These are phyloP conservation scores for Globia sparganii DNA, from an alignment of 2,888 invertebrate species.

Conservation along the genomic window DNA sequence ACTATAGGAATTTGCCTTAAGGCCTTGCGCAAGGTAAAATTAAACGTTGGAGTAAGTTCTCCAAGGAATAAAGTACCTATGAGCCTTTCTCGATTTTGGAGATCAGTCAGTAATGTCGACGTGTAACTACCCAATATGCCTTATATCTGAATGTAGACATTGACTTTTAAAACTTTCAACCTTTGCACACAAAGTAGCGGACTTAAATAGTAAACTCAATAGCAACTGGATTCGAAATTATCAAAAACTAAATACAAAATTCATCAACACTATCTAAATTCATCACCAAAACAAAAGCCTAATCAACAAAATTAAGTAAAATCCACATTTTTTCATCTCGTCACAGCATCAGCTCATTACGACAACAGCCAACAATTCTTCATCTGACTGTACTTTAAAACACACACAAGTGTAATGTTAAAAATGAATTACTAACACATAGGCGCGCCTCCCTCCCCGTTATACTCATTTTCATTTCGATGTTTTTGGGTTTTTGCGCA, in stretches of 20 bases:
- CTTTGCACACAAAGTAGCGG: neutral
- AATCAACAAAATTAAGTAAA: slow-evolving; percentile 27
- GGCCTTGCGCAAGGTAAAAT: neutral
- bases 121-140: neutral
- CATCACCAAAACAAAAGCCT: slow-evolving; percentile 10
- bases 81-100: neutral
- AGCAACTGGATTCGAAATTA: neutral
- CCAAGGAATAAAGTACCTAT: no score
- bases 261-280: neutral
- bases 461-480: slow-evolving; percentile 91
- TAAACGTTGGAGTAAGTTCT: neutral
- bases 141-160: no score
- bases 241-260: neutral
- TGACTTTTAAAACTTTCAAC: neutral
- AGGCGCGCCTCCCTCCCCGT: slow-evolving; percentile 80
- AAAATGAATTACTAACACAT: slow-evolving; percentile 91
- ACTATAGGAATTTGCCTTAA: neutral
- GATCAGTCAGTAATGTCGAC: neutral
- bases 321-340: slow-evolving; percentile 1
- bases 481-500: slow-evolving; percentile 91
- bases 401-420: slow-evolving; percentile 90
- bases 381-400: slow-evolving; percentile 88
- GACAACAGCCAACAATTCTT: slow-evolving; percentile 52
- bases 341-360: slow-evolving; percentile 62
- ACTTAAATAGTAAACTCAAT: neutral